Evolutionary conservation across 2,113 vertebrate genomes (phyloP).

Genomic region (Petrocephalus microphthalmus): DNA sequence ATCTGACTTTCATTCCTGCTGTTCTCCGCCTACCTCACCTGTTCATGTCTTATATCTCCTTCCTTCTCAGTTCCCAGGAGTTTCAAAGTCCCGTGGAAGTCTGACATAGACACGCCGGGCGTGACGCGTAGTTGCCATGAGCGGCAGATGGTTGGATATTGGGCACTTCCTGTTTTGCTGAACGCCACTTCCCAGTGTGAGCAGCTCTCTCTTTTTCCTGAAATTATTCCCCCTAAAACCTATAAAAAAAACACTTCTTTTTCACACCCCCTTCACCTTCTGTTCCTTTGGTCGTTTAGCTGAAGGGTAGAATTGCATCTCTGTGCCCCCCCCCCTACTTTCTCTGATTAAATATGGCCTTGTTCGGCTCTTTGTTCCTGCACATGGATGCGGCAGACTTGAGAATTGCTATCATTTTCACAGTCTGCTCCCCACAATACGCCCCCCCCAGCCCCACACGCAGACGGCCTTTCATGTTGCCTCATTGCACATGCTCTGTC

Average conservation of each 20-base stretch:
- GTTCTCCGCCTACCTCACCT: not conserved
- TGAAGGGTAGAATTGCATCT: not conserved
- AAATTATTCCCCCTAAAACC: not conserved
- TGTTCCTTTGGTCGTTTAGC: not conserved
- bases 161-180: not conserved
- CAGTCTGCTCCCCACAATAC: constrained; percentile 17
- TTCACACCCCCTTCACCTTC: not conserved
- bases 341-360: constrained; percentile 25
- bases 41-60: not conserved
- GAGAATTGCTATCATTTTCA: constrained; percentile 33
- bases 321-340: not conserved
- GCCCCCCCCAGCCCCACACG: not conserved
- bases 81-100: not conserved
- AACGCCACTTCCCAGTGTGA: not conserved
- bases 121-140: not conserved
- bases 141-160: not conserved
- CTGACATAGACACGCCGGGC: not conserved
- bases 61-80: not conserved
- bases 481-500: constrained; percentile 9
- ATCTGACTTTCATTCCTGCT: not conserved
- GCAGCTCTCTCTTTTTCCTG: not conserved
- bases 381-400: constrained; percentile 19
- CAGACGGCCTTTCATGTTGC: constrained; percentile 19
- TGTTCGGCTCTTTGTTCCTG: constrained; percentile 32
- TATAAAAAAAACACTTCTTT: not conserved